Evolutionary conservation across 2,797 vertebrate genomes (phyloP), one percentile per base, ranked within the genome.

Genomic region (Protonibea diacanthus): DNA sequence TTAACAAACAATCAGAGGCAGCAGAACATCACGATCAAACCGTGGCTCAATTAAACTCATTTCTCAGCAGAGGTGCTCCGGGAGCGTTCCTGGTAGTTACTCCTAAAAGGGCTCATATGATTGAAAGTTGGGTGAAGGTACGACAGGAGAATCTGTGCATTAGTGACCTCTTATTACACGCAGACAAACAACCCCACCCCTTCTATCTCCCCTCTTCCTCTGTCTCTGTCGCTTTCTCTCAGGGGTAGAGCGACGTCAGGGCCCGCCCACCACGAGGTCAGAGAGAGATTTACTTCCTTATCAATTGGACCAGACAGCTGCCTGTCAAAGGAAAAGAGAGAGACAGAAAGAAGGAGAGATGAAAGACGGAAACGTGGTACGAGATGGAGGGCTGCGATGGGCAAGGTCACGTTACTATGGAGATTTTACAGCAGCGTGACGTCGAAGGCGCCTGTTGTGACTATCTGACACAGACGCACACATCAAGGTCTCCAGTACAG

Each of bases 361-460:
- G 83, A 80, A 82, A 77, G 86, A 90, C 66, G 80, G 75, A 75
- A 70, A 71, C 57, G 20, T 14, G 83, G 76, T 38, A 73, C 0
- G 63, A 74, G 80, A 84, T 59, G 71, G 76, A 88, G 74, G 84
- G 68, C 76, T 68, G 57, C 42, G 48, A 71, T 8, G 73, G 84
- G 73, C 91, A 93, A 93, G 93, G 93, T 94, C 92, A 87, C 20
- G 74, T 88, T 85, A 81, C 80, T 76, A 85, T 85, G 86, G 87
- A 83, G 88, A 88, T 82, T 85, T 88, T 86, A 87, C 80, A 73
- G 80, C 45, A 6, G 71, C 62, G 1, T 87, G 89, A 91, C 82
- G 86, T 91, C 29, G 66, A 67, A 82, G 83, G 81, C 66, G 48
- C 83, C 85, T 83, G 88, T 86, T 89, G 85, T 71, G 87, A 84